Evolutionary conservation across 2,797 vertebrate species (phyloP).

Genomic region (Eulemur rubriventer): DNA sequence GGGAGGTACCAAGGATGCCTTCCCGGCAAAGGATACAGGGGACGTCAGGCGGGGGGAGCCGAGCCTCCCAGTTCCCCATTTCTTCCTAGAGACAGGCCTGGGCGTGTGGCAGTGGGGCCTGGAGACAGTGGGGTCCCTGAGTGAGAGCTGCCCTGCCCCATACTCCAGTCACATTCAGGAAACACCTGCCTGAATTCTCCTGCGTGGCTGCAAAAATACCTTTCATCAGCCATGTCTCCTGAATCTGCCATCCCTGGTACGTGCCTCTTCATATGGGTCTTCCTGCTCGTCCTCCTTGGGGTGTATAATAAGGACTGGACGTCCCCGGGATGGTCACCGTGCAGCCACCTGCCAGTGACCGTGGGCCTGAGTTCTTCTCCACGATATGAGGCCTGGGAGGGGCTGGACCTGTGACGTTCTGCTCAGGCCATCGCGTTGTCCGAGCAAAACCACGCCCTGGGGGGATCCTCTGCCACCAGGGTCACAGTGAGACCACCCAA

Average conservation of each 20-base stretch:
- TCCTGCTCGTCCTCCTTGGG: rapidly evolving
- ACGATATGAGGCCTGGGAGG: no score
- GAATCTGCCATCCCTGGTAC: neutral
- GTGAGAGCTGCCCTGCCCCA: neutral
- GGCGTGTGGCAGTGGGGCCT: rapidly evolving
- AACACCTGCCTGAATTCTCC: neutral
- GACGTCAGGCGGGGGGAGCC: rapidly evolving
- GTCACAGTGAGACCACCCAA: neutral
- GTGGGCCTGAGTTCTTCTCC: neutral
- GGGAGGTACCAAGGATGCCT: neutral
- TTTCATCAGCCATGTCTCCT: rapidly evolving
- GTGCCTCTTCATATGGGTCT: rapidly evolving
- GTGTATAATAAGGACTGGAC: rapidly evolving
- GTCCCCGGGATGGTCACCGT: neutral
- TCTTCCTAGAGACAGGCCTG: neutral
- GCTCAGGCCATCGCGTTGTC: rapidly evolving
- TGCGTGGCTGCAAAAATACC: neutral
- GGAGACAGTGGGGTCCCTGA: neutral
- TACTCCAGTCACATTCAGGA: neutral
- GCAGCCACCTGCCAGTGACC: neutral
- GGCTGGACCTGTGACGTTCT: neutral
- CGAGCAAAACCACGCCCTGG: neutral
- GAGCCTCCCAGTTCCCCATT: neutral
- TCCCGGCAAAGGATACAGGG: neutral
- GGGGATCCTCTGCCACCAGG: neutral